Percentiles rank a stretch among this genome's conserved stretches.
Evolutionary conservation across 2,888 invertebrate species (phyloP).

Genomic region (Lamellibrachia satsuma): DNA sequence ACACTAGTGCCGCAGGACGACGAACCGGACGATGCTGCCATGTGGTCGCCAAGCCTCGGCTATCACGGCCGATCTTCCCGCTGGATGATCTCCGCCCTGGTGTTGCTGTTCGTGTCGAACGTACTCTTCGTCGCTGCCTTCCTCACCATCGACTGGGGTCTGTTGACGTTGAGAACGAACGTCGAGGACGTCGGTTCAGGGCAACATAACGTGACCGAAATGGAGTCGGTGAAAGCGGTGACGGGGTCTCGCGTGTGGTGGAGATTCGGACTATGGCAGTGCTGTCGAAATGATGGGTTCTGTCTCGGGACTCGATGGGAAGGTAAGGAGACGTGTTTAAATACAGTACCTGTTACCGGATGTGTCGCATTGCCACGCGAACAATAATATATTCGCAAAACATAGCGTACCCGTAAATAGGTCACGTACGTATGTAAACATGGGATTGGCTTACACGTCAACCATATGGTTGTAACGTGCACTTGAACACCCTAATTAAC

Average conservation of each 20-base stretch:
- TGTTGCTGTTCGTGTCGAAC: constrained; percentile 35
- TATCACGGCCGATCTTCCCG: neutral
- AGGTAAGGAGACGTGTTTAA: too few relatives aligned
- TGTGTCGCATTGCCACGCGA: too few relatives aligned
- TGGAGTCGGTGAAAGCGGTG: neutral
- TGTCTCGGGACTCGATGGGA: constrained; percentile 38
- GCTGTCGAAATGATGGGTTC: constrained; percentile 39
- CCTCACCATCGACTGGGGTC: neutral
- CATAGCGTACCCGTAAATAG: neutral
- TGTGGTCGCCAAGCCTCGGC: constrained; percentile 6
- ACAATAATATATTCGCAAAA: too few relatives aligned
- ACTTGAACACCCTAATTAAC: neutral
- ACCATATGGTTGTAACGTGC: neutral
- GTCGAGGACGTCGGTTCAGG: neutral
- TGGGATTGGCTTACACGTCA: neutral
- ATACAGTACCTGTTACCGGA: too few relatives aligned
- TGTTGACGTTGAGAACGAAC: neutral
- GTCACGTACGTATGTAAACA: neutral
- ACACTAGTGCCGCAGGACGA: neutral
- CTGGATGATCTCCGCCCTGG: neutral
- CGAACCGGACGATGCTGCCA: neutral
- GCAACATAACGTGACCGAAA: neutral
- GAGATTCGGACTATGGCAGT: constrained; percentile 43
- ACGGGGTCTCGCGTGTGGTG: constrained; percentile 29
- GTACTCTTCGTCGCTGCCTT: constrained; percentile 31